Conservation (phyloP, 1,140 invertebrate species). For the Oncopeltus fasciatus region DNA sequence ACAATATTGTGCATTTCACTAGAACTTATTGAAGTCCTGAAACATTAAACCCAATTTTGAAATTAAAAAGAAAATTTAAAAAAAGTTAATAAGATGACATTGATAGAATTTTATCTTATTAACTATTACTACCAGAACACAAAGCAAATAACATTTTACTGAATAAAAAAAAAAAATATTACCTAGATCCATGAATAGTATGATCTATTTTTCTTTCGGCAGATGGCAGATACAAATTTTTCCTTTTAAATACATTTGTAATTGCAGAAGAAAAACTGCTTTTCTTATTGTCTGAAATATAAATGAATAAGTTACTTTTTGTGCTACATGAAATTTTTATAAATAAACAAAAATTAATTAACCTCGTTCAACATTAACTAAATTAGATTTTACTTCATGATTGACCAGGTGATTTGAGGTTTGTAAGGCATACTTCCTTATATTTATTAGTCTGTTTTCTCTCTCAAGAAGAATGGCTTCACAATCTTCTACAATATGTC, state of each 20-base stretch:
- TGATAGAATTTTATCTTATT: too few species aligned
- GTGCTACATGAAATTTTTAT: not conserved
- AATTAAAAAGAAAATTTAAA: too few species aligned
- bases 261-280: constrained; percentile 54
- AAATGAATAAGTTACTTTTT: not conserved
- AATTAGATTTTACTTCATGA: not conserved
- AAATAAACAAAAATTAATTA: not conserved
- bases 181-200: not conserved
- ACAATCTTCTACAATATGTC: constrained; percentile 54
- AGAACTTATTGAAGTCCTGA: too few species aligned
- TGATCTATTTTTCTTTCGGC: not conserved
- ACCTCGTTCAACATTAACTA: not conserved
- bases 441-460: constrained; percentile 51
- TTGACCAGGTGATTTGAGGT: not conserved
- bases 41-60: too few species aligned
- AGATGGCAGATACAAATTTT: not conserved
- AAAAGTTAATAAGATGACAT: too few species aligned
- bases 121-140: too few species aligned
- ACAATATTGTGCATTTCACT: too few species aligned
- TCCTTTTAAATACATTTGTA: constrained; percentile 51
- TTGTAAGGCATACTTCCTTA: constrained; percentile 38
- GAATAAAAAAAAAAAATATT: too few species aligned
- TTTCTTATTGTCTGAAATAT: constrained; percentile 42
- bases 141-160: too few species aligned
- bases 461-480: constrained; percentile 57